Conservation (phyloP, 1,140 invertebrate genomes). For the Trichonephila clavipes region DNA sequence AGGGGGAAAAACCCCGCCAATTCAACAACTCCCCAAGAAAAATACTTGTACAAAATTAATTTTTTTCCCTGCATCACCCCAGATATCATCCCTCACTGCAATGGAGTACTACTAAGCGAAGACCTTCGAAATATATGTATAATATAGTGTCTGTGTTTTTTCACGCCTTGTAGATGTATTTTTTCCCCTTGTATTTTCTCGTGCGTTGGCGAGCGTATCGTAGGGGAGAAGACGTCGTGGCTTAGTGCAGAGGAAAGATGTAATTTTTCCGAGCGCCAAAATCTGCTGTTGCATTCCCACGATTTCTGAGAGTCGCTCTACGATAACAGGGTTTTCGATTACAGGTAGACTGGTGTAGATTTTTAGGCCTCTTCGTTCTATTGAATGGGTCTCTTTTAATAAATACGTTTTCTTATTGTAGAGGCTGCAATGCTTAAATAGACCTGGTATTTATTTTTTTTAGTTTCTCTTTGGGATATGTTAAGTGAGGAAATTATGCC, state of each 20-base stretch:
- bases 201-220: constrained; percentile 8
- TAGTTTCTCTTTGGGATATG: too few species aligned
- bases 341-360: constrained; percentile 33
- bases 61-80: constrained; percentile 7
- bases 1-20: not conserved
- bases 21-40: not conserved
- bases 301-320: constrained; percentile 57
- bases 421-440: too few species aligned
- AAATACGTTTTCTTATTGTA: too few species aligned
- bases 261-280: constrained; percentile 75
- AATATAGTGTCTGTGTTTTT: constrained; percentile 28
- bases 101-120: constrained; percentile 1
- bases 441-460: too few species aligned
- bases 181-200: constrained; percentile 19
- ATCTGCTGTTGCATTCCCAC: constrained; percentile 72
- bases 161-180: not conserved
- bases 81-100: not conserved
- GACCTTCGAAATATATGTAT: not conserved
- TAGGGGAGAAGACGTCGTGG: constrained; percentile 15
- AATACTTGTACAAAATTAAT: not conserved
- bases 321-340: not conserved
- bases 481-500: too few species aligned
- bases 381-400: too few species aligned
- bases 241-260: constrained; percentile 59
- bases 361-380: not conserved